Evolutionary conservation across 37 sponge, comb jelly and placozoan species (phyloP), one percentile per base, ranked within the genome.

Genomic region (Petrosia ficiformis): DNA sequence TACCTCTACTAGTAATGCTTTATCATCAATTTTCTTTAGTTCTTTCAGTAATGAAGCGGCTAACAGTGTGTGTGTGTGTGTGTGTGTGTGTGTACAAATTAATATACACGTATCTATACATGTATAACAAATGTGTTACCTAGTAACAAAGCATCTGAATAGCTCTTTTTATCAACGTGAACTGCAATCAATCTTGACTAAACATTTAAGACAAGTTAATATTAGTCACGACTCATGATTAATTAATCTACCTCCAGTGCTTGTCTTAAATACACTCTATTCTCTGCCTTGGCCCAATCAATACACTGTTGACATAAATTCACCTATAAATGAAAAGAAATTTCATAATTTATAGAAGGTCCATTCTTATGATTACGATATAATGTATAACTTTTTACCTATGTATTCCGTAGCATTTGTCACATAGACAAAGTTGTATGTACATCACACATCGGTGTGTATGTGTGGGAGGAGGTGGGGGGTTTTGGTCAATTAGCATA

Each of bases 11-110:
- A 98, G 77, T 14, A 98, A 72, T 40, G 92, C 88, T 69, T 98
- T 98, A 78, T 98, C 99, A 59, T 98, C 99, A 57, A 98, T 78
- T 38, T 95, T 98, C 87, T 94, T 98, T 71, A 98, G 86, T 67
- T 95, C 99, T 59, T 77, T 78, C 66, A 98, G 80, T 24, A 95
- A 85, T 14, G 79, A 28, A 30, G 77, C 48, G 0, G 70, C 92
- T 73, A 70, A 25, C 48, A 56, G 54, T 19, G 14, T 48, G n/a
- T n/a, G n/a, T n/a, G n/a, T n/a, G n/a, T n/a, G n/a, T n/a, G 14
- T 65, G 26, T 14, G 22, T 25, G 26, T 14, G 30, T 31, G 26
- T 14, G 6, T 31, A 10, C 8, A 14, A 22, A 38, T 35, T 35
- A 70, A 33, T 21, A 74, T 57, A 61, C 11, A 6, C 11, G 6